Conservation (phyloP, 2,888 invertebrate species). For the Glyphotaelius pellucidus region DNA sequence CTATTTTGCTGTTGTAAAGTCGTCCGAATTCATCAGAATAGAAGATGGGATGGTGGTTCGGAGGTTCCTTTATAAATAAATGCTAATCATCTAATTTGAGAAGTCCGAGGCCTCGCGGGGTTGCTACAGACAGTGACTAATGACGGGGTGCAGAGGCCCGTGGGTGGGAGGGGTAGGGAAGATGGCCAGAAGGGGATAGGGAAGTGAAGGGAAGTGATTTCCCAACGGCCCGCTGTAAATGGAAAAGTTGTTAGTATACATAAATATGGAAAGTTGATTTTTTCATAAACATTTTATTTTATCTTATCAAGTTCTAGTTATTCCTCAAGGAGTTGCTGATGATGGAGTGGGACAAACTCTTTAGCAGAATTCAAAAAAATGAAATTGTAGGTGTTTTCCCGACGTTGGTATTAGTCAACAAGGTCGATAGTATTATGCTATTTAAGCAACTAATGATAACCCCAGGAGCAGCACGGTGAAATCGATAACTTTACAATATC, state of each 20-base stretch:
- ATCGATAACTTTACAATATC: too few species aligned
- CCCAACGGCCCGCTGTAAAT: constrained; percentile 38
- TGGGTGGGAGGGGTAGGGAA: neutral
- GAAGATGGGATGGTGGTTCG: neutral
- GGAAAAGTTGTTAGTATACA: constrained; percentile 40
- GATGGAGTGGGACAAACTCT: neutral
- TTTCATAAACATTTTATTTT: constrained; percentile 43
- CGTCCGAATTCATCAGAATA: neutral
- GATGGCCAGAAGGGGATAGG: constrained; percentile 25
- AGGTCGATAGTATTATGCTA: neutral
- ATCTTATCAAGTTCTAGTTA: neutral
- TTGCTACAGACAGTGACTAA: constrained; percentile 54
- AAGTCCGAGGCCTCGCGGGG: constrained; percentile 14
- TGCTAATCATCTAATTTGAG: constrained; percentile 34
- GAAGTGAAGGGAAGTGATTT: constrained; percentile 33
- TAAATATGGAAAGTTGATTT: constrained; percentile 44
- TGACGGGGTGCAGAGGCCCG: constrained; percentile 35
- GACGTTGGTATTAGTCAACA: neutral
- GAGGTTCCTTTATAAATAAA: constrained; percentile 12
- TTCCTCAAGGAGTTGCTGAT: neutral
- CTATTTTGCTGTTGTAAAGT: neutral
- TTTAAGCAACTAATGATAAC: too few species aligned
- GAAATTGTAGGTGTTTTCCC: neutral
- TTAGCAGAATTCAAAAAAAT: neutral
- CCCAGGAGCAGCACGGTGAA: too few species aligned